Evolutionary conservation across 1,140 invertebrate species (phyloP).

Genomic region (Panulirus ornatus): DNA sequence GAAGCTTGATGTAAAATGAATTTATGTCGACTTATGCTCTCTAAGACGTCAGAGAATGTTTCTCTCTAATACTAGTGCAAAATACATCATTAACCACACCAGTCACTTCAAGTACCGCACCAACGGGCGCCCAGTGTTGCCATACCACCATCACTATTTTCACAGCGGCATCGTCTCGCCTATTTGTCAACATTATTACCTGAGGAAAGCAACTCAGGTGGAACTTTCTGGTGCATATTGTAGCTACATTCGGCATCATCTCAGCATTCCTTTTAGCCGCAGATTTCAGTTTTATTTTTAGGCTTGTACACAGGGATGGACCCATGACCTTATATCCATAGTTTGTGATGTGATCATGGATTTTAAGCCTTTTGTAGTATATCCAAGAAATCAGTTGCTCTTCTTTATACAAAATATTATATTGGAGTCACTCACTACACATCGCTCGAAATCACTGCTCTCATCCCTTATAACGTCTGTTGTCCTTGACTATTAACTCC

Average conservation of each 20-base stretch:
- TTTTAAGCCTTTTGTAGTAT: constrained; percentile 67
- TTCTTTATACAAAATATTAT: not conserved
- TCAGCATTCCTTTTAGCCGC: constrained; percentile 65
- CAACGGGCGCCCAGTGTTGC: constrained; percentile 63
- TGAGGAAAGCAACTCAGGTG: constrained; percentile 53
- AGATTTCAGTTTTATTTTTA: constrained; percentile 49
- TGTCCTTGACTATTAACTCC: constrained; percentile 48
- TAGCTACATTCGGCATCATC: constrained; percentile 65
- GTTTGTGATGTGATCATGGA: constrained; percentile 60
- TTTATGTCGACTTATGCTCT: constrained; percentile 64
- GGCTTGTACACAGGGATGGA: constrained; percentile 65
- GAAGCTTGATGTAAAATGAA: constrained; percentile 38
- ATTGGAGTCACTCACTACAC: constrained; percentile 40
- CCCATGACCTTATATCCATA: constrained; percentile 52
- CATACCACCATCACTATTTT: constrained; percentile 33
- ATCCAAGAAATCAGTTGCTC: not conserved
- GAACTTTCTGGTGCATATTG: constrained; percentile 59
- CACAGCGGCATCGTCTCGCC: constrained; percentile 54
- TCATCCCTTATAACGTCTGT: constrained; percentile 37
- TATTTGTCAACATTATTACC: constrained; percentile 6
- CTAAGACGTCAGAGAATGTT: constrained; percentile 33
- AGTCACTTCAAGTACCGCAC: constrained; percentile 49
- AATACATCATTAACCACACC: constrained; percentile 45
- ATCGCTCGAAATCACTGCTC: constrained; percentile 55
- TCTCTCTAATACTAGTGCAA: constrained; percentile 49